Percentiles rank a stretch among this genome's conserved stretches.
These are phyloP conservation scores for Criorhina ranunculi DNA, from an alignment of 2,888 invertebrate genomes.

Conservation along the genomic window DNA sequence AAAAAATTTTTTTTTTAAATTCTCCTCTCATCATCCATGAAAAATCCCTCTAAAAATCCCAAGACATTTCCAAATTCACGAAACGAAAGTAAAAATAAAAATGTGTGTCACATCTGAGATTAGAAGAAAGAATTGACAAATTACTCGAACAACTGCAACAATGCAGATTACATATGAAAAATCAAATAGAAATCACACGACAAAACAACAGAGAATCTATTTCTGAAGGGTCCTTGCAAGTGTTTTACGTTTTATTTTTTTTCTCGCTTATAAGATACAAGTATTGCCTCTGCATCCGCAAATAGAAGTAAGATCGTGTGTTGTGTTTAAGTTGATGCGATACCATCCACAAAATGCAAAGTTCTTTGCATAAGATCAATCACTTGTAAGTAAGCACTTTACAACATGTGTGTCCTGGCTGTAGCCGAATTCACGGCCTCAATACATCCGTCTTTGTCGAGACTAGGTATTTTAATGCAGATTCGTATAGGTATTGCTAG, in stretches of 20 bases:
- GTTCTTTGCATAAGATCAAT: conserved; percentile 49
- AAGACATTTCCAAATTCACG: not conserved
- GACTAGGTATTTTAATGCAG: conserved; percentile 6
- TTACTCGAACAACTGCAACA: conserved; percentile 72
- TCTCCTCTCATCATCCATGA: not conserved
- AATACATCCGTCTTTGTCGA: conserved; percentile 33
- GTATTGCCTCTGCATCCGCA: conserved; percentile 9
- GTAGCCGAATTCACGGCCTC: conserved; percentile 19
- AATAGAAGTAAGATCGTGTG: conserved; percentile 36
- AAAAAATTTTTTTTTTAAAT: not conserved
- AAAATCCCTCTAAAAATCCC: not conserved
- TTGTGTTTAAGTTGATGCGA: not conserved
- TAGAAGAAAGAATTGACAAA: conserved; percentile 52
- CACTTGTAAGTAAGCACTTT: conserved; percentile 42
- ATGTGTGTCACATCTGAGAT: conserved; percentile 45
- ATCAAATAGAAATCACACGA: conserved; percentile 40
- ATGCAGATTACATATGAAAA: conserved; percentile 35
- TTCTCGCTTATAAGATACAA: not conserved
- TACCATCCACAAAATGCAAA: conserved; percentile 24
- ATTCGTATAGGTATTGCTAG: not conserved
- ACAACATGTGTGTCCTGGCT: conserved; percentile 12
- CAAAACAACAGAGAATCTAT: conserved; percentile 52
- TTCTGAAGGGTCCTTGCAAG: conserved; percentile 51
- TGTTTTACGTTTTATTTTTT: conserved; percentile 21
- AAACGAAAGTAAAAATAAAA: conserved; percentile 41